Conservation (phyloP, 1,140 invertebrate species). For the Psilanteris sp. region DNA sequence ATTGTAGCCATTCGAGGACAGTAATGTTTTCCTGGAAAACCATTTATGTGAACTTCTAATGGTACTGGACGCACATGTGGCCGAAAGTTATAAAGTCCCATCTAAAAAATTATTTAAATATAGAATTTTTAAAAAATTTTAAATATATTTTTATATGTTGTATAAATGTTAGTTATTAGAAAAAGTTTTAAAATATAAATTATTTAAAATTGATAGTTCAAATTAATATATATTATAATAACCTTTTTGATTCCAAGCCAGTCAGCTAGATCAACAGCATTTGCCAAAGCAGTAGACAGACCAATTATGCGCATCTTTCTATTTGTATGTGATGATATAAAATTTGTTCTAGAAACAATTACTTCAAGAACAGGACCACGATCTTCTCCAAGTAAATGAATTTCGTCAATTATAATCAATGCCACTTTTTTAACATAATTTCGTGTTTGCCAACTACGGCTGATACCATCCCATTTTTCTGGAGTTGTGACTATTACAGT, state of each 20-base stretch:
- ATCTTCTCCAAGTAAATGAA: constrained; percentile 96
- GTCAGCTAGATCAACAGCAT: constrained; percentile 97
- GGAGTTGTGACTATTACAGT: constrained; percentile 99
- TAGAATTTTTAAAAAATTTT: too few relatives aligned
- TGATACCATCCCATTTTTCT: constrained; percentile 99
- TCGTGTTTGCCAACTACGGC: constrained; percentile 97
- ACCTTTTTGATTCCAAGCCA: constrained; percentile 92
- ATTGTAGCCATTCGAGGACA: constrained; percentile 99
- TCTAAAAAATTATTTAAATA: too few relatives aligned
- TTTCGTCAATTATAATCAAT: constrained; percentile 98
- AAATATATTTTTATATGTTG: too few relatives aligned
- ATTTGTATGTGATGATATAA: constrained; percentile 92
- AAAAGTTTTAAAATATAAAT: too few relatives aligned
- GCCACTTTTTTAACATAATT: constrained; percentile 96
- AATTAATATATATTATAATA: constrained; percentile 7
- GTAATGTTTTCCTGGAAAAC: constrained; percentile 98
- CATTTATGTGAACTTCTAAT: constrained; percentile 95
- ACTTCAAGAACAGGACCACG: constrained; percentile 92
- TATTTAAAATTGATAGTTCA: too few relatives aligned
- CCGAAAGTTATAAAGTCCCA: constrained; percentile 98
- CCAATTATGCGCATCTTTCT: constrained; percentile 92
- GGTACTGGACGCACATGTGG: constrained; percentile 98
- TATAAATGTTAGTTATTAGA: too few relatives aligned
- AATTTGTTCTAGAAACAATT: constrained; percentile 94
- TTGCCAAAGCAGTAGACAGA: constrained; percentile 97